phyloP scores from a whole-genome alignment of 2,888 invertebrate genomes.

The Pristionchus japonicus region DNA sequence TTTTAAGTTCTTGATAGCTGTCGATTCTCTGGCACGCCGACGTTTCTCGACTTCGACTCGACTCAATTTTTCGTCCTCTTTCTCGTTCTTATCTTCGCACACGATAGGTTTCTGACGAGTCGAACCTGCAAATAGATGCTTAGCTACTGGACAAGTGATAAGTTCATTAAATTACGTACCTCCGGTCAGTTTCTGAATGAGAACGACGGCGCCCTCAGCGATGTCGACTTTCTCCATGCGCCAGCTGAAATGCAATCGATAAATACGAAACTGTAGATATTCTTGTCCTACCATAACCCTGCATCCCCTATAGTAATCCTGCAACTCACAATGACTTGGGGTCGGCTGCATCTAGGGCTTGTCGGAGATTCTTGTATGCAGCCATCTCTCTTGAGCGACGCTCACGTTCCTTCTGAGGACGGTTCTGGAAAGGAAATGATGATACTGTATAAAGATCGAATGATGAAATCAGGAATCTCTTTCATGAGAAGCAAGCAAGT shows the following conservation, averaged over 20 bases:
- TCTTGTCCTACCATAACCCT: not conserved
- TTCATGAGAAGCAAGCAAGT: not conserved
- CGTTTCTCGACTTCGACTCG: not conserved
- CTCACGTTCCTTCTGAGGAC: not conserved
- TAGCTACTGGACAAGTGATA: too few relatives aligned
- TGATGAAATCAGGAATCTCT: not conserved
- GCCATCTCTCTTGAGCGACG: not conserved
- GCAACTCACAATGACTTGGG: not conserved
- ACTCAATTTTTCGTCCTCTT: not conserved
- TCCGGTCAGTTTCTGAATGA: not conserved
- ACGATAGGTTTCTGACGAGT: not conserved
- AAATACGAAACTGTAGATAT: not conserved
- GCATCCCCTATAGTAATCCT: not conserved
- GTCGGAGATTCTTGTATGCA: not conserved
- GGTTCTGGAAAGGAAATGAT: not conserved
- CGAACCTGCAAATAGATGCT: not conserved
- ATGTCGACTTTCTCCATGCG: not conserved
- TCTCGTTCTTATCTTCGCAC: not conserved
- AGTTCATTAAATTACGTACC: not conserved
- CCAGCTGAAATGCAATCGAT: not conserved
- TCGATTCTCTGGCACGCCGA: not conserved
- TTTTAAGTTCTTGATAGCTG: not conserved
- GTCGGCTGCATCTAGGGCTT: not conserved
- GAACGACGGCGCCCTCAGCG: not conserved
- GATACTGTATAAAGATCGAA: not conserved